These are phyloP conservation scores for Channallabes apus DNA, from an alignment of 2,797 vertebrate species.

Conservation along the genomic window DNA sequence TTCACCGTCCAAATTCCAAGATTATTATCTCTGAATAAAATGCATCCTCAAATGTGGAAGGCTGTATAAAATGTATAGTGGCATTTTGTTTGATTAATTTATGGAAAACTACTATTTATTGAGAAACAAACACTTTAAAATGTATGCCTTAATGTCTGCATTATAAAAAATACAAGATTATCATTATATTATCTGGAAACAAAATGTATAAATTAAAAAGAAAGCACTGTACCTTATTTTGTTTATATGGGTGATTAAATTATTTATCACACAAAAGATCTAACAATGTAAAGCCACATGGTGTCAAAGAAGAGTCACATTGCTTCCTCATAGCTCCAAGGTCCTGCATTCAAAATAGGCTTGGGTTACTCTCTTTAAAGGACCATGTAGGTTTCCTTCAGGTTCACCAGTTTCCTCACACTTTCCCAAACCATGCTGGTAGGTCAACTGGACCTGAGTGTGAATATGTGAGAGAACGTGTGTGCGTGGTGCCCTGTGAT, in stretches of 20 bases:
- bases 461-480: background rate
- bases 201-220: background rate
- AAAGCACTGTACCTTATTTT: background rate
- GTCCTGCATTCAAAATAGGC: background rate
- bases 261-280: no score
- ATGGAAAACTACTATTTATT: slow-evolving; percentile 52
- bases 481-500: background rate
- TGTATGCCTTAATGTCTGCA: background rate
- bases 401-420: background rate
- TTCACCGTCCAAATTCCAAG: slow-evolving; percentile 73
- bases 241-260: background rate
- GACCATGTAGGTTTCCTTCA: background rate
- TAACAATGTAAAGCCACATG: no score
- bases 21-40: slow-evolving; percentile 72
- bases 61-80: slow-evolving; percentile 53
- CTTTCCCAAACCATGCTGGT: background rate
- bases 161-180: slow-evolving; percentile 7
- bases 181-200: background rate
- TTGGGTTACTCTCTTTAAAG: background rate
- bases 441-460: background rate
- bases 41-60: background rate
- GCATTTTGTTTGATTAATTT: slow-evolving; percentile 53
- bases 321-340: background rate
- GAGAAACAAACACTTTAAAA: background rate
- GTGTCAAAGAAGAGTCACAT: no score